Evolutionary conservation across 2,113 vertebrate species (phyloP).

Genomic region (Dicrurus megarhynchus): DNA sequence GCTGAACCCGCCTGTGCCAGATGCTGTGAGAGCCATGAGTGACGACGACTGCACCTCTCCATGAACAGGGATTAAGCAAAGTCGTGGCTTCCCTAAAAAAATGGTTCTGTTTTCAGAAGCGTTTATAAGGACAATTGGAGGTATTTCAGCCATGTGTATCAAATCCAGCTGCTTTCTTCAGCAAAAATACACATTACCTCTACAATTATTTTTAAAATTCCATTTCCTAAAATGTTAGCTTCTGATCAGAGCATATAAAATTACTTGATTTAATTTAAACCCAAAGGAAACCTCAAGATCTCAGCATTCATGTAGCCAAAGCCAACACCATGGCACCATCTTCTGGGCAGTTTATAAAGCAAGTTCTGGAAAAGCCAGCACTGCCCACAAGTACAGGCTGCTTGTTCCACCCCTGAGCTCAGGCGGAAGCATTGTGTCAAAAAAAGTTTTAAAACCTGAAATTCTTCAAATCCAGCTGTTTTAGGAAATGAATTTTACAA

Average conservation of each 20-base stretch:
- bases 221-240: background rate
- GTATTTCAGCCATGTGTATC: background rate
- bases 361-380: background rate
- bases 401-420: background rate
- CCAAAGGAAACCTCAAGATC: background rate
- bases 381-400: background rate
- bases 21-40: background rate
- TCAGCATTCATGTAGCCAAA: background rate
- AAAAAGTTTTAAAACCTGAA: background rate
- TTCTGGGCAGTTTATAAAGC: slow-evolving; percentile 41
- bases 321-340: slow-evolving; percentile 65
- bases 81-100: background rate
- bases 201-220: background rate
- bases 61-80: background rate
- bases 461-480: background rate
- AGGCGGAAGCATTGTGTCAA: background rate
- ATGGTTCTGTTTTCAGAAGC: background rate
- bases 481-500: background rate
- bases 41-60: too few species aligned
- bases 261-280: background rate
- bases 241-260: background rate
- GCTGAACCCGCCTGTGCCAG: background rate
- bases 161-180: background rate
- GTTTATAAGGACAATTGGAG: background rate
- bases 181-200: background rate